Base-by-base conservation (phyloP, 2,888 invertebrate species). In the Rambutsinella grinnellia region DNA sequence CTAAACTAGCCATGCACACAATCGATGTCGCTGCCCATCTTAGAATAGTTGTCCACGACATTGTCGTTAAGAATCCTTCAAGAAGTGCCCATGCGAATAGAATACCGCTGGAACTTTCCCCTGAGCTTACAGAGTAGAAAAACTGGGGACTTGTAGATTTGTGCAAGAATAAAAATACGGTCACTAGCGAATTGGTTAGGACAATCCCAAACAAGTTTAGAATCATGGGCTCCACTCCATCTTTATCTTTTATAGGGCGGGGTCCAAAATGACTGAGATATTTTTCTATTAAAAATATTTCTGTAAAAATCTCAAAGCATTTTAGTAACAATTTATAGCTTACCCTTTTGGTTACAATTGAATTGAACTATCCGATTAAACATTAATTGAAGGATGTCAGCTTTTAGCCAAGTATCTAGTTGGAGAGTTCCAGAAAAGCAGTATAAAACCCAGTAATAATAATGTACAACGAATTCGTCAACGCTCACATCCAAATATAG, bases 21-120 rank as follows among this genome's bases (percentile, higher is more conserved):
- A 36, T 53, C n/a, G 49, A 51, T 6, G 69, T 60, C 10, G 15
- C 13, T 0, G 69, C 6, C 60, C 60, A 69, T 15, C 23, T 17
- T 5, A 69, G 23, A 8, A 69, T 60, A 10, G 60, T 51, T 6
- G 56, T 51, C 60, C 69, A 69, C 49, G 58, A 60, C 60, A 69
- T 53, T 8, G 53, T 23, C 28, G 60, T 69, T 44, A 69, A 23
- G n/a, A 60, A 60, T 2, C 60, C 60, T 17, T 69, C 69, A 21
- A 69, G 15, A 19, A 58, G 2, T 23, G 27, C 67, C 23, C 57
- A 58, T 19, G 26, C 13, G 2, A 67, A n/a, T 5, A 67, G 28
- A 8, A 51, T 36, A 5, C 15, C 8, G 1, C 10, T 21, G 17
- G 19, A 44, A 21, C 17, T 36, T 6, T 36, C 28, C 6, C 36